phyloP scores from a whole-genome alignment of 2,113 vertebrate genomes.

The Indicator maculatus region DNA sequence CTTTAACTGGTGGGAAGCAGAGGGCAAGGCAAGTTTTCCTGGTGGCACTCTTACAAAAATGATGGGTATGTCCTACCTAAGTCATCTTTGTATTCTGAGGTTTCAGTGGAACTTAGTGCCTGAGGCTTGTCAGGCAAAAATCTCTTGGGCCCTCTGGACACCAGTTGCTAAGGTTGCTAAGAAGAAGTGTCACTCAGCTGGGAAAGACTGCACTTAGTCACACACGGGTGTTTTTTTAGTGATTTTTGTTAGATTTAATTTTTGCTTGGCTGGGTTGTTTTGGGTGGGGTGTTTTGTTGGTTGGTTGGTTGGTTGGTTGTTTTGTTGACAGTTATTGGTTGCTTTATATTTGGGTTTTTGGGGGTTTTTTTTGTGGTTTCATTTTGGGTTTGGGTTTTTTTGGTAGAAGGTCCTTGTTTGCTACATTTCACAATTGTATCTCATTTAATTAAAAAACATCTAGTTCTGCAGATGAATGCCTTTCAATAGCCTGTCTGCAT shows the following conservation, averaged over 20 bases:
- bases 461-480: not conserved
- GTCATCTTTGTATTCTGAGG: not conserved
- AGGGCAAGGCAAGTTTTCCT: not conserved
- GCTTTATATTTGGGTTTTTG: not conserved
- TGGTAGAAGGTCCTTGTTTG: not conserved
- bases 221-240: not conserved
- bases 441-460: not conserved
- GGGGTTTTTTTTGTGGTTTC: not conserved
- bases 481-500: not conserved
- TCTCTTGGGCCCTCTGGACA: not conserved
- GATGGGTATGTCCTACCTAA: fast-evolving
- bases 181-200: not conserved
- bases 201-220: not conserved
- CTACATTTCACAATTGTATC: not conserved
- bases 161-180: not conserved
- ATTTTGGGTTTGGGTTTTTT: not conserved
- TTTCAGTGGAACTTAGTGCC: not conserved
- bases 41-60: not conserved
- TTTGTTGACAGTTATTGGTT: too few species aligned
- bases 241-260: not conserved
- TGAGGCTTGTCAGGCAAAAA: not conserved
- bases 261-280: not conserved
- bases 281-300: too few species aligned
- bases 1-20: not conserved
- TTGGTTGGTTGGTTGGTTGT: not conserved